Evolutionary conservation across 2,888 invertebrate genomes (phyloP).

Genomic region (Amphipoea oculea): DNA sequence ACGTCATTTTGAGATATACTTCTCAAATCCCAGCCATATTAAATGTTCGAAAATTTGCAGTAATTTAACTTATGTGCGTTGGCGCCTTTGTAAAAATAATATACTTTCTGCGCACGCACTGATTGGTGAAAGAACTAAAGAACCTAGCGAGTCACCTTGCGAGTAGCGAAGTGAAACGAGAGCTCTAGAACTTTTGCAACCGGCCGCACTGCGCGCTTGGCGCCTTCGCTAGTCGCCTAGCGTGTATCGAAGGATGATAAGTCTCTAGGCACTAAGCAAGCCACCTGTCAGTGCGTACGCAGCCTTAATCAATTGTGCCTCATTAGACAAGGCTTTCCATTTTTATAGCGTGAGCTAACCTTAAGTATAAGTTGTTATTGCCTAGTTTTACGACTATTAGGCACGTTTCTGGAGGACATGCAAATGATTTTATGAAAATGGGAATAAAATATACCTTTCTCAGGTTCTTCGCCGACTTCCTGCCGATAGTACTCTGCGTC

Average conservation of each 20-base stretch:
- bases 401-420: not conserved
- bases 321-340: not conserved
- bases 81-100: not conserved
- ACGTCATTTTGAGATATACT: not conserved
- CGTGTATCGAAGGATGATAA: too few relatives aligned
- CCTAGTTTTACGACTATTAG: not conserved
- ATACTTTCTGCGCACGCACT: too few relatives aligned
- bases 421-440: not conserved
- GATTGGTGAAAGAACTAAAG: too few relatives aligned
- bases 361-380: not conserved
- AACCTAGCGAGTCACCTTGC: too few relatives aligned
- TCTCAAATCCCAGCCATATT: not conserved
- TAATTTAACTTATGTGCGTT: not conserved
- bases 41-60: not conserved
- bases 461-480: constrained; percentile 97
- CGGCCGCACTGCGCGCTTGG: too few relatives aligned
- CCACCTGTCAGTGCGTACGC: too few relatives aligned
- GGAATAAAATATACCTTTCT: constrained; percentile 91
- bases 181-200: too few relatives aligned
- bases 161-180: too few relatives aligned
- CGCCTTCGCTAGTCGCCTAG: too few relatives aligned
- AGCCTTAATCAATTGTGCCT: not conserved
- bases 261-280: too few relatives aligned
- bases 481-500: constrained; percentile 94
- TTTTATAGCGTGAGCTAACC: not conserved